These are phyloP conservation scores for Heliconius eleuchia DNA, from an alignment of 1,140 invertebrate species.

Conservation along the genomic window DNA sequence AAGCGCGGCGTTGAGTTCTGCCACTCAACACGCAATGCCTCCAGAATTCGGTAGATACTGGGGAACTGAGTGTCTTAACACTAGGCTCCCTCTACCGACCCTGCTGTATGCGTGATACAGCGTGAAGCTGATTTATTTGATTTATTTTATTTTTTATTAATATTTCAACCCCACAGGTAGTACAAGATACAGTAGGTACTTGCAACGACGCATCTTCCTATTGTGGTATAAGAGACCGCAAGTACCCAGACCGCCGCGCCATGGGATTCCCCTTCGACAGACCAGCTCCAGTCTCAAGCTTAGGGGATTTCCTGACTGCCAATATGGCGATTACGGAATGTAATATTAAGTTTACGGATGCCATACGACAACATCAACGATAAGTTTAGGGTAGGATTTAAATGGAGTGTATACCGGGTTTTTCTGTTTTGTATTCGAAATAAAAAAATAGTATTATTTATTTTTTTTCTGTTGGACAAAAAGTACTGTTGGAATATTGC, in stretches of 20 bases:
- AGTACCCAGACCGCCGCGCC: conserved; percentile 86
- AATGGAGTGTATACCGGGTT: neutral
- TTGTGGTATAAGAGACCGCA: conserved; percentile 87
- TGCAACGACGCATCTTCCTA: conserved; percentile 88
- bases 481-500: no score
- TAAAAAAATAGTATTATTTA: no score
- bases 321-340: conserved; percentile 86
- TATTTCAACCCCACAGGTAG: conserved; percentile 65
- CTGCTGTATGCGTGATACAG: no score
- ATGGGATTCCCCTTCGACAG: conserved; percentile 92
- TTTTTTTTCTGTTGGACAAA: no score
- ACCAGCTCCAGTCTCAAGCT: conserved; percentile 73
- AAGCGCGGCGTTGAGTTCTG: no score
- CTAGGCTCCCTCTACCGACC: no score
- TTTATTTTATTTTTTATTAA: no score
- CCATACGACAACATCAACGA: conserved; percentile 45
- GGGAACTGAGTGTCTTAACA: no score
- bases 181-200: conserved; percentile 80
- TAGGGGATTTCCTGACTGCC: conserved; percentile 84
- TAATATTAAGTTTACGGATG: conserved; percentile 85
- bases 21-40: no score
- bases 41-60: no score
- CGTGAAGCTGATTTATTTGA: no score
- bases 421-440: neutral
- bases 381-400: neutral